These are phyloP conservation scores for Sphaeramia orbicularis DNA, from an alignment of 2,797 vertebrate species.

Conservation along the genomic window DNA sequence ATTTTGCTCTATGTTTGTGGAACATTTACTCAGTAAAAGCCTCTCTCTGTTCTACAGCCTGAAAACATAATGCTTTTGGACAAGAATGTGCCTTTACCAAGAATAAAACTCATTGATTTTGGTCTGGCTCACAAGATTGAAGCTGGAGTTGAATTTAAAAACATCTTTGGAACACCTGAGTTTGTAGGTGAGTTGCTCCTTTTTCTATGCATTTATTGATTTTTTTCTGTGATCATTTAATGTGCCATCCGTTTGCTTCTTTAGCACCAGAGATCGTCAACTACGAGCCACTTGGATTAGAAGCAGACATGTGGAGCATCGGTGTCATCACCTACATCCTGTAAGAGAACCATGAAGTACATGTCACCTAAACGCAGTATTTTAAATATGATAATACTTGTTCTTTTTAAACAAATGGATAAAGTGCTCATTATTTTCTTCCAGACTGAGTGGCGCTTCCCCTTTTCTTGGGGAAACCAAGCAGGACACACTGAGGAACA, in stretches of 20 bases:
- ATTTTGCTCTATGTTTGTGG: no score
- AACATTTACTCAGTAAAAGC: neutral
- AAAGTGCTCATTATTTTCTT: neutral
- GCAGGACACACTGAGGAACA: slow-evolving; percentile 95
- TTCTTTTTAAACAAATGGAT: neutral
- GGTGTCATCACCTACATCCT: slow-evolving; percentile 98
- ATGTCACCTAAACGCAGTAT: neutral
- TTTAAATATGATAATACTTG: neutral
- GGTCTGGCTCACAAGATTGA: slow-evolving; percentile 96
- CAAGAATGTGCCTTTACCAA: slow-evolving; percentile 90
- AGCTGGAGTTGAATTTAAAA: slow-evolving; percentile 97
- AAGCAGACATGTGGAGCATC: slow-evolving; percentile 98
- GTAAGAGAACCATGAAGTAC: slow-evolving; percentile 82
- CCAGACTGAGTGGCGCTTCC: slow-evolving; percentile 94
- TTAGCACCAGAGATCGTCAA: slow-evolving; percentile 97
- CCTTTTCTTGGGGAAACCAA: slow-evolving; percentile 97
- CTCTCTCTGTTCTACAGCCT: slow-evolving; percentile 83
- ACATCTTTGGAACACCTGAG: slow-evolving; percentile 98
- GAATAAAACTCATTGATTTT: slow-evolving; percentile 97
- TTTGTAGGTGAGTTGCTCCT: slow-evolving; percentile 90
- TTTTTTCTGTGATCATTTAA: neutral
- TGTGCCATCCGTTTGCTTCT: slow-evolving; percentile 19
- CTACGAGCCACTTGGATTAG: slow-evolving; percentile 94
- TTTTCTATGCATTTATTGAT: neutral
- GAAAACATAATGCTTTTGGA: slow-evolving; percentile 98